Evolutionary conservation across 2,113 vertebrate genomes (phyloP), one percentile per base, ranked within the genome.

Genomic region (Calyptomena viridis): DNA sequence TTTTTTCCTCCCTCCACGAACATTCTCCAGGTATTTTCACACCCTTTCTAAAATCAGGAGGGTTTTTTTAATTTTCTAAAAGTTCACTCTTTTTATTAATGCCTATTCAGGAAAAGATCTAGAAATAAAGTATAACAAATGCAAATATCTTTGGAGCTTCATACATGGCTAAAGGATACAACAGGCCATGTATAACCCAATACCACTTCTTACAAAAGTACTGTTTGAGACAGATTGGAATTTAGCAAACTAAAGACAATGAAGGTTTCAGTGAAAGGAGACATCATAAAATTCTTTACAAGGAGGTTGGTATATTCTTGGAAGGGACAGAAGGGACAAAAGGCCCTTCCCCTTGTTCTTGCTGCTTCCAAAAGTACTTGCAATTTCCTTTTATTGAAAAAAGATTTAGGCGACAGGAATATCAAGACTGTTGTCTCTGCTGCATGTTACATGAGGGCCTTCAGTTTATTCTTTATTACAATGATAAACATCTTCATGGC

Each of bases 371-470:
- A 31, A 25, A 88, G 40, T 77, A 85, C 37, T 50, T 94, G 75
- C 81, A 92, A 94, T 46, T 84, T 97, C 64, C 66, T 95, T 87
- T 80, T 63, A 74, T 92, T 78, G 77, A 93, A 93, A n/a, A 82
- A 93, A 73, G 89, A 92, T 87, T 88, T 95, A 95, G 77, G 87
- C 71, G 63, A 66, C 60, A 75, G n/a, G 53, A 94, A 85, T 39
- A 90, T 69, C 95, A 97, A 93, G 85, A 94, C 35, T 72, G 53
- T 86, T 85, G 68, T 75, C 74, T 92, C 91, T 96, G 69, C 77
- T 90, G 39, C 50, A 76, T 24, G 67, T 83, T 71, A 86, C 80
- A 44, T 35, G 69, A 84, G 39, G 50, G 28, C 50, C 55, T 95
- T 89, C 62, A 60, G 71, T 89, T 94, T 94, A 63, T 91, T 90